Conservation (phyloP, 1,140 invertebrate genomes). For the Sycobia sp. region DNA sequence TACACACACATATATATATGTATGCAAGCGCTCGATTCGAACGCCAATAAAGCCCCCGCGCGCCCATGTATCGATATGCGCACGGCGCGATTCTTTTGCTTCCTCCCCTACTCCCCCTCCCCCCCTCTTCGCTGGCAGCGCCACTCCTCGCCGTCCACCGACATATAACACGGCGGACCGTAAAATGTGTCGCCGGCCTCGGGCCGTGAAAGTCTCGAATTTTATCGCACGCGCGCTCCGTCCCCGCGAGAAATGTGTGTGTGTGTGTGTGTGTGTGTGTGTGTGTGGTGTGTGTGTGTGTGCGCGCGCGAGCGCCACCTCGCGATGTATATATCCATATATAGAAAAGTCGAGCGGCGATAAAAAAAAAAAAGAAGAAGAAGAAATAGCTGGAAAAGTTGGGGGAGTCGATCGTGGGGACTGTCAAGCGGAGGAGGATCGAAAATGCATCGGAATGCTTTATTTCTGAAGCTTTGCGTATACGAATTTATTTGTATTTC, state of each 20-base stretch:
- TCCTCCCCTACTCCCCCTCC: background rate
- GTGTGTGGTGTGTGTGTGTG: background rate
- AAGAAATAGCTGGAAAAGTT: too few species aligned
- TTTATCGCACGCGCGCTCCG: too few species aligned
- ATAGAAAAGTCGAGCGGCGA: too few species aligned
- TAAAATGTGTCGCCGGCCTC: constrained; percentile 53
- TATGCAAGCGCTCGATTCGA: constrained; percentile 59
- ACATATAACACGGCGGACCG: too few species aligned
- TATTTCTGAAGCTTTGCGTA: too few species aligned
- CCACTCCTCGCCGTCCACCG: too few species aligned
- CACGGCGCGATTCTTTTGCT: constrained; percentile 57
- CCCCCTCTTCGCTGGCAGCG: constrained; percentile 27
- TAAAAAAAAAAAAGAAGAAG: too few species aligned
- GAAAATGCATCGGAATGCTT: too few species aligned
- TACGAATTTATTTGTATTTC: too few species aligned
- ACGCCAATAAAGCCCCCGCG: constrained; percentile 58
- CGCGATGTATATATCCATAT: background rate
- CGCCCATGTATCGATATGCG: constrained; percentile 49
- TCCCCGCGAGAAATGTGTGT: constrained; percentile 51
- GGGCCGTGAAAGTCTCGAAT: constrained; percentile 58
- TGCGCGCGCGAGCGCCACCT: background rate
- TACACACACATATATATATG: too few species aligned
- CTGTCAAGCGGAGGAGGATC: too few species aligned
- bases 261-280: background rate
- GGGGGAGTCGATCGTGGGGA: too few species aligned